Conservation (phyloP, 2,113 vertebrate species). For the Odobenus rosmarus region DNA sequence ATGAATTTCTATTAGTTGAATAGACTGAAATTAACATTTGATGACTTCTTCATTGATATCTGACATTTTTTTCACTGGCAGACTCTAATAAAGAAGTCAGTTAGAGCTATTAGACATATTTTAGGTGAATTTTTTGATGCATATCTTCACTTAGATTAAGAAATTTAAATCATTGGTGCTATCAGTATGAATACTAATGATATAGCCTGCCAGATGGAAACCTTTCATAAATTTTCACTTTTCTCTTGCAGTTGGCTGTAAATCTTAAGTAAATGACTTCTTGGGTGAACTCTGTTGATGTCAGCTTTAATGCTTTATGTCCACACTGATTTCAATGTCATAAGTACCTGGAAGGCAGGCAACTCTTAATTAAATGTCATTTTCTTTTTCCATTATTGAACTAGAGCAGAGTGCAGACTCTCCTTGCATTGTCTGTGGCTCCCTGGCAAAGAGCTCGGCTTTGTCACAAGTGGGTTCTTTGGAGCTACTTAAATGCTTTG, state of each 20-base stretch:
- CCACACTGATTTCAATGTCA: constrained; percentile 84
- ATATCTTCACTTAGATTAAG: constrained; percentile 84
- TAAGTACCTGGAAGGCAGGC: constrained; percentile 80
- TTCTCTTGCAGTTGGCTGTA: constrained; percentile 82
- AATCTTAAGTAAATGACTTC: constrained; percentile 85
- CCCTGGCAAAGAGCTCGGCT: not conserved
- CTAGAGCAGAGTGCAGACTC: constrained; percentile 11
- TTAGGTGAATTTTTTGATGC: constrained; percentile 86
- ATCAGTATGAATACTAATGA: constrained; percentile 88
- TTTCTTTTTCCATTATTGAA: constrained; percentile 72
- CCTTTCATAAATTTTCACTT: constrained; percentile 86
- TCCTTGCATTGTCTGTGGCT: constrained; percentile 61
- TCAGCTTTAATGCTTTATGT: constrained; percentile 83
- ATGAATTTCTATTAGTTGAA: constrained; percentile 78
- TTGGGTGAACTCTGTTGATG: constrained; percentile 77
- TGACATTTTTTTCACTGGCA: constrained; percentile 82
- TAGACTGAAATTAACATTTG: constrained; percentile 85
- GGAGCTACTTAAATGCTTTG: constrained; percentile 67
- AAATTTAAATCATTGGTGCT: constrained; percentile 87
- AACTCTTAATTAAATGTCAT: constrained; percentile 83
- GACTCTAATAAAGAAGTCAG: constrained; percentile 87
- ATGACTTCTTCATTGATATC: constrained; percentile 86
- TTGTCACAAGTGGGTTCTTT: constrained; percentile 44
- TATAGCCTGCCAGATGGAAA: constrained; percentile 86
- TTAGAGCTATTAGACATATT: constrained; percentile 86